Base-by-base conservation (phyloP, 2,888 invertebrate species). In the Glyphotaelius pellucidus region DNA sequence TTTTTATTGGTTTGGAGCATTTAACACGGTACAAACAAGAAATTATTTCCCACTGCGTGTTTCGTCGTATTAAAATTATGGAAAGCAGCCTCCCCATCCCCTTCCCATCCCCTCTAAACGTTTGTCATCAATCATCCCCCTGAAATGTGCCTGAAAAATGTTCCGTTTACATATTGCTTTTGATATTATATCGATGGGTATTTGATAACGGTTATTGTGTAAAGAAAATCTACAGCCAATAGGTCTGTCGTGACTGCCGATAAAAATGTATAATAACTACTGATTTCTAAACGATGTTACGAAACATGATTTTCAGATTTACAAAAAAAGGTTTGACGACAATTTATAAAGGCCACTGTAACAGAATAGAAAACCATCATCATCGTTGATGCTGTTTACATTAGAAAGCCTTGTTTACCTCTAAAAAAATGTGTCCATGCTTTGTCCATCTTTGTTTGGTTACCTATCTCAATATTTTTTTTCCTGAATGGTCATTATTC, bases 21-120 rank as follows among this genome's bases (percentile, higher is more conserved):
- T 2, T 25, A 83, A 83, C 83, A 83, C 15, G n/a, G 35, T 35
- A 35, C 32, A 67, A 67, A 83, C 83, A 35, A 14, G 83, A 83
- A 35, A 83, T 83, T 83, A 35, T 25, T 83, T 25, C 83, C 7
- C 83, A 38, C 67, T 83, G 83, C 83, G 83, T 83, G 83, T 83
- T 83, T 25, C 35, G 83, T 83, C 83, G 38, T 35, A 83, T 83
- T 83, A 83, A 83, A 83, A 83, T 83, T 83, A 83, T 83, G 83
- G 35, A 35, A 83, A 83, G 11, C 83, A 83, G 83, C 35, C 83
- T 35, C 35, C 35, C 25, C 9, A n/a, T 2, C 67, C 67, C 67
- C 67, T 11, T 25, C 25, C n/a, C 25, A 7, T 3, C 25, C 35
- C 83, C 35, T 83, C 83, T 83, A 83, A 83, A 32, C 25, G 38